phyloP scores from a whole-genome alignment of 1,140 invertebrate genomes.

The Cydia splendana region DNA sequence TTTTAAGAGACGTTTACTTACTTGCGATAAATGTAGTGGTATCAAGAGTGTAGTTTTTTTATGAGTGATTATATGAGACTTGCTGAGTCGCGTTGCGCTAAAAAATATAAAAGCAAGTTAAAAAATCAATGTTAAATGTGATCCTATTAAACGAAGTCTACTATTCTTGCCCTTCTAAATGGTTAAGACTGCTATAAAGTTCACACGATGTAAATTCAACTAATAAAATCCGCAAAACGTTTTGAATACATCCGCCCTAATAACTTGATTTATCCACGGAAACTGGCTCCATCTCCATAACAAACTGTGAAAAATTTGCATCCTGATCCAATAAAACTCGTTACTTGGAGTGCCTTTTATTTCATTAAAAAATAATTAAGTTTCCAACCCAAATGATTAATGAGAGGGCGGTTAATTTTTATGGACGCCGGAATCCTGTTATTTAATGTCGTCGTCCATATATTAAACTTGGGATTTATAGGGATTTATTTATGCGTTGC shows the following conservation, averaged over 20 bases:
- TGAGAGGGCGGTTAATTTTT: conserved; percentile 13
- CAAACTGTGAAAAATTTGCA: conserved; percentile 21
- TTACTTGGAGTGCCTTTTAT: conserved; percentile 22
- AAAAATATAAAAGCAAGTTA: too few relatives aligned
- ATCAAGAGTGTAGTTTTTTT: too few relatives aligned
- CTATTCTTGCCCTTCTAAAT: too few relatives aligned
- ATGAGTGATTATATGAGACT: too few relatives aligned
- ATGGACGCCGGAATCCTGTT: background rate
- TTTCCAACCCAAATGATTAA: conserved; percentile 16
- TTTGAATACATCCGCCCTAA: background rate
- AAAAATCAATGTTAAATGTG: too few relatives aligned
- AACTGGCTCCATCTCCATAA: background rate
- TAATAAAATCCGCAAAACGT: too few relatives aligned
- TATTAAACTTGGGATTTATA: conserved; percentile 1
- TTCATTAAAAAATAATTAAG: conserved; percentile 30
- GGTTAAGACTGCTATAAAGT: too few relatives aligned
- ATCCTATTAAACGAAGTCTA: too few relatives aligned
- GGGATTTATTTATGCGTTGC: background rate
- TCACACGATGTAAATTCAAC: too few relatives aligned
- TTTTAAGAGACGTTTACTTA: too few relatives aligned
- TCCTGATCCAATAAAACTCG: conserved; percentile 16
- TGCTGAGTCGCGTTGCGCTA: too few relatives aligned
- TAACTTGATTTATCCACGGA: background rate
- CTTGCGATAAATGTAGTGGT: too few relatives aligned
- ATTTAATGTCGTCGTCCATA: background rate